A percentile compares a stretch with the other conserved stretches of the same genome.
These are phyloP conservation scores for Prolemur simus DNA, from an alignment of 2,113 vertebrate species.

Conservation along the genomic window DNA sequence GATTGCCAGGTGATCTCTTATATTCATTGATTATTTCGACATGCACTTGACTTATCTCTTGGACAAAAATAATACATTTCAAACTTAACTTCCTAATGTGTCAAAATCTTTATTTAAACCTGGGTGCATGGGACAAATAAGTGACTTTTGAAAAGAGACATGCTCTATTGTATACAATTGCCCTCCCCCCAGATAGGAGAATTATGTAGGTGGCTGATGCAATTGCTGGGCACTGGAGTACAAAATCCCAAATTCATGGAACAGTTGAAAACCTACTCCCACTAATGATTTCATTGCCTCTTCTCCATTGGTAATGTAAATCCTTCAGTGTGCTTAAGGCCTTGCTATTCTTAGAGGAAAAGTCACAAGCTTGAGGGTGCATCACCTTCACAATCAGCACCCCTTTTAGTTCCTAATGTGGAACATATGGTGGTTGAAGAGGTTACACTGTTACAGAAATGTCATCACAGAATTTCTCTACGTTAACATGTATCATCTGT, in stretches of 20 bases:
- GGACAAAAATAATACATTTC: constrained; percentile 46
- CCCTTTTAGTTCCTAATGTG: constrained; percentile 83
- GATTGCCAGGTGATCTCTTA: constrained; percentile 48
- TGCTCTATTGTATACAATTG: neutral
- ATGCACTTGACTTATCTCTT: constrained; percentile 45
- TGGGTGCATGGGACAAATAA: neutral
- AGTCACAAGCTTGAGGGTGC: constrained; percentile 79
- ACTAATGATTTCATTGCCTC: constrained; percentile 78
- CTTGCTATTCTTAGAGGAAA: constrained; percentile 81
- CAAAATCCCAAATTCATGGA: constrained; percentile 70
- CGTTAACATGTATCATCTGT: constrained; percentile 88
- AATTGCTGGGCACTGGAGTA: neutral
- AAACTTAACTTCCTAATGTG: constrained; percentile 59
- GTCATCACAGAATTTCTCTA: constrained; percentile 84
- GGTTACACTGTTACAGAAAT: constrained; percentile 83
- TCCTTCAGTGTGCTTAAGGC: constrained; percentile 76
- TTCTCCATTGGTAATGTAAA: constrained; percentile 79
- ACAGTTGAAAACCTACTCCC: constrained; percentile 69
- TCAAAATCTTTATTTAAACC: constrained; percentile 32
- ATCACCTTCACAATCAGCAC: constrained; percentile 84
- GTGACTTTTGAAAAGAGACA: constrained; percentile 41
- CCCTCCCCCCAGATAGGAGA: neutral
- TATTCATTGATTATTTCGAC: constrained; percentile 63
- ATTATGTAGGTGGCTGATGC: constrained; percentile 23
- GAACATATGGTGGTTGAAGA: constrained; percentile 86